Percentiles rank a stretch among this genome's conserved stretches.
These are phyloP conservation scores for Tetrax tetrax DNA, from an alignment of 2,113 vertebrate genomes.

Conservation along the genomic window DNA sequence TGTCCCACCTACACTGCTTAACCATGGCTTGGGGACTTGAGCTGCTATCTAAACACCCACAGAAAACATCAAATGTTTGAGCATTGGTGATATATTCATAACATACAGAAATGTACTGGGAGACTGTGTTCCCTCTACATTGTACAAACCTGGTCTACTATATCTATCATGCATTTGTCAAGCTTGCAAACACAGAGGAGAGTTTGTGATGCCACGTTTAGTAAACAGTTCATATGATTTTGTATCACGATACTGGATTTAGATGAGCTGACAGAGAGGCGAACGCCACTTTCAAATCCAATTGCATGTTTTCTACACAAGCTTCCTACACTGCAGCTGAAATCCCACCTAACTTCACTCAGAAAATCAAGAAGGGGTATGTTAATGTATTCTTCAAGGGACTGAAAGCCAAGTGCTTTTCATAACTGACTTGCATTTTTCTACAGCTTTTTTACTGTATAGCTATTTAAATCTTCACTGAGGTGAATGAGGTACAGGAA, in stretches of 20 bases:
- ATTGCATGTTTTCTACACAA: neutral
- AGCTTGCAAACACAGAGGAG: neutral
- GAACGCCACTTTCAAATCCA: neutral
- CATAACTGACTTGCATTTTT: neutral
- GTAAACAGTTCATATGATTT: neutral
- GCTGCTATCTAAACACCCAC: neutral
- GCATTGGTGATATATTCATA: neutral
- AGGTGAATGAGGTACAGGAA: neutral
- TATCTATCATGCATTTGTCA: neutral
- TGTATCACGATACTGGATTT: neutral
- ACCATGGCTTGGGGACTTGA: neutral
- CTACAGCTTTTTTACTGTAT: neutral
- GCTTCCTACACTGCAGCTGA: neutral
- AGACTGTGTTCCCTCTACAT: accelerated
- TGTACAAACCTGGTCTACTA: neutral
- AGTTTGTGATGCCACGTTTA: neutral
- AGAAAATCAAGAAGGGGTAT: neutral
- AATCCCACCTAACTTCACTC: neutral
- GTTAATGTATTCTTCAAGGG: neutral
- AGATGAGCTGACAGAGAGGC: neutral
- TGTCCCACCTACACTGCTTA: neutral
- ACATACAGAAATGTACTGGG: neutral
- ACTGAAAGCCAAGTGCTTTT: neutral
- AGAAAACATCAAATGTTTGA: neutral
- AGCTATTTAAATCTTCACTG: neutral